Conservation (phyloP, 2,888 invertebrate species). For the Aricia artaxerxes region DNA sequence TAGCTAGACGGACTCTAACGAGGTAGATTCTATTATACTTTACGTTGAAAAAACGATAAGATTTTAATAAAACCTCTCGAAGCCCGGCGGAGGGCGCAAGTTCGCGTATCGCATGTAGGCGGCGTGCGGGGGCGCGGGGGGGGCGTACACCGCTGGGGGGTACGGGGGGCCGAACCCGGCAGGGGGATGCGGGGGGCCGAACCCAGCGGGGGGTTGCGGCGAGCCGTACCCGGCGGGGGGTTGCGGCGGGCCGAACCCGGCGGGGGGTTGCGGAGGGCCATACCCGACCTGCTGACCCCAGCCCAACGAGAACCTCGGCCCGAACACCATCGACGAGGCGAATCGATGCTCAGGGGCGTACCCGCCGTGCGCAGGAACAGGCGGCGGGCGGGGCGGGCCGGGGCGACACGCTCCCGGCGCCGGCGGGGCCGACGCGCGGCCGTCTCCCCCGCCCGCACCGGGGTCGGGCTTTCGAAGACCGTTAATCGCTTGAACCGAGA, state of each 20-base stretch:
- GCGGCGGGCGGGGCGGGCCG: not conserved
- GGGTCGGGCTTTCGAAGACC: not conserved
- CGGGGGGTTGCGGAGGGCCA: not conserved
- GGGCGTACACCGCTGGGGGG: not conserved
- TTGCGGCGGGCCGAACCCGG: not conserved
- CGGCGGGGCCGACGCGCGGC: not conserved
- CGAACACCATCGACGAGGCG: not conserved
- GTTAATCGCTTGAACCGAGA: not conserved
- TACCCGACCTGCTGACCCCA: not conserved
- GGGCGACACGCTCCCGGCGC: not conserved
- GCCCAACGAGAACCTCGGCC: not conserved
- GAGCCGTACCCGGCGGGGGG: not conserved
- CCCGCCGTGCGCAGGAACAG: no score
- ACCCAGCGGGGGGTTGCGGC: not conserved
- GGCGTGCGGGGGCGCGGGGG: not conserved
- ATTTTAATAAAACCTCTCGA: constrained; percentile 10
- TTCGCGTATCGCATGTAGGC: not conserved
- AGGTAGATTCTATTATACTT: not conserved
- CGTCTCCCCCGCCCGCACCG: not conserved
- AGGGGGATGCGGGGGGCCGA: not conserved
- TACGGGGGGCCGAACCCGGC: not conserved
- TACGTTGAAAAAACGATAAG: not conserved
- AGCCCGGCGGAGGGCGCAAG: constrained; percentile 6
- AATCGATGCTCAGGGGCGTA: not conserved
- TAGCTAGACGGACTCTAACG: not conserved